These are phyloP conservation scores for Paraescarpia echinospica DNA, from an alignment of 1,140 invertebrate species.

Conservation along the genomic window DNA sequence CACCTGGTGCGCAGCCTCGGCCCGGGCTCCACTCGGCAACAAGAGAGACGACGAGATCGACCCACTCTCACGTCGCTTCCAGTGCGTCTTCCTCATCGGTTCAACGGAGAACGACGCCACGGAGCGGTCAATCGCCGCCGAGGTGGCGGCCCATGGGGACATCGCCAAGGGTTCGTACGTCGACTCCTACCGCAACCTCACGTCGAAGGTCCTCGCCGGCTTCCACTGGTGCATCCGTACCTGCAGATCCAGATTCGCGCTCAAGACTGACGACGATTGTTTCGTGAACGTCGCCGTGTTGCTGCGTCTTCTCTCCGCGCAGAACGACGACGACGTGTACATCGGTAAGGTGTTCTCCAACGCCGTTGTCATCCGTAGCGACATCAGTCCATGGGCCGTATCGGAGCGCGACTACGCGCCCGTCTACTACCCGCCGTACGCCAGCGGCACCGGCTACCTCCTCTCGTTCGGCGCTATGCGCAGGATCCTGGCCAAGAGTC, in stretches of 20 bases:
- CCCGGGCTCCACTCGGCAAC: background rate
- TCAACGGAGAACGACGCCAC: background rate
- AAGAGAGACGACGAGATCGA: background rate
- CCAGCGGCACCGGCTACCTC: background rate
- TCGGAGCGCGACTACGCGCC: background rate
- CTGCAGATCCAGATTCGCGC: conserved; percentile 64
- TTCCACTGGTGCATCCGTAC: background rate
- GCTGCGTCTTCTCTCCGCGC: background rate
- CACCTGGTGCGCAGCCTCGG: background rate
- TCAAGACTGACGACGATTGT: conserved; percentile 80
- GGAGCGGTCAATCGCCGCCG: background rate
- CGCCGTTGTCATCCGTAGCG: background rate
- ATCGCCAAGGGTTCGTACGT: background rate
- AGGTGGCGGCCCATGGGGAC: conserved; percentile 4
- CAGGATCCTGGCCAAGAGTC: background rate
- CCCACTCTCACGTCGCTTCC: background rate
- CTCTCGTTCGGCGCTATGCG: background rate
- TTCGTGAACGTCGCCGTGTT: conserved; percentile 67
- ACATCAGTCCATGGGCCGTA: background rate
- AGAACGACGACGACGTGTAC: background rate
- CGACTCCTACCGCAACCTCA: conserved; percentile 16
- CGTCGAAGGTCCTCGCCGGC: conserved; percentile 11
- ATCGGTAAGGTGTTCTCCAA: background rate
- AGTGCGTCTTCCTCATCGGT: conserved; percentile 15
- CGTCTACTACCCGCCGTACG: background rate